These are phyloP conservation scores for Glaucidium brasilianum DNA, from an alignment of 2,113 vertebrate species.

Conservation along the genomic window DNA sequence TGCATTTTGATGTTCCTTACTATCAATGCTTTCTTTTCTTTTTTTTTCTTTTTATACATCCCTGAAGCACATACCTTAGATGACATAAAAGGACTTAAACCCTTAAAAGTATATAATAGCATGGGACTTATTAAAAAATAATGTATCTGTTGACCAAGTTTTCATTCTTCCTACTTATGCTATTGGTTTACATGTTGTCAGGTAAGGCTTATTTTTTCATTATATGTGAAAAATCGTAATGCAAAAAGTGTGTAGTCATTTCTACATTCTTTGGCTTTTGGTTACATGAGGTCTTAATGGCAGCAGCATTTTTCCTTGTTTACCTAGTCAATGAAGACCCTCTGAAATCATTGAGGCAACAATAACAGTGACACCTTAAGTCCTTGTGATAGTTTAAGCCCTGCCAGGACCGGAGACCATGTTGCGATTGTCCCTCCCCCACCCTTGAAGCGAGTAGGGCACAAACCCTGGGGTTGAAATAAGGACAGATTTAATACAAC, in stretches of 20 bases:
- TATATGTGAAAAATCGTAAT: neutral
- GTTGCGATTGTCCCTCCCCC: no score
- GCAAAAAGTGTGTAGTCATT: neutral
- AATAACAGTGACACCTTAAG: neutral
- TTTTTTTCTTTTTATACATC: neutral
- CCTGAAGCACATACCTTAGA: neutral
- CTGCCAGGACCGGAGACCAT: no score
- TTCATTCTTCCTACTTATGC: neutral
- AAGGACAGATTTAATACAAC: no score
- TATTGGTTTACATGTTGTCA: neutral
- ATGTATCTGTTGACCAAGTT: neutral
- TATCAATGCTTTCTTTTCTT: neutral
- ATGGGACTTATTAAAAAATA: neutral
- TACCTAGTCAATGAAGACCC: neutral
- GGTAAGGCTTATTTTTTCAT: neutral
- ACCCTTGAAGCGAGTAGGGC: no score
- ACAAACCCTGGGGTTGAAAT: no score
- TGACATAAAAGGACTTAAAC: neutral
- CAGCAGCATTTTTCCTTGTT: neutral
- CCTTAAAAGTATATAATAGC: neutral
- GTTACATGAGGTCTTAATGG: neutral
- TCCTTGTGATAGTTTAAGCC: no score
- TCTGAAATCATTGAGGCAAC: neutral
- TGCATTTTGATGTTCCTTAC: neutral
- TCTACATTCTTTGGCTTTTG: neutral